Base-by-base conservation (phyloP, 2,113 vertebrate genomes). In the Enhydra lutris region DNA sequence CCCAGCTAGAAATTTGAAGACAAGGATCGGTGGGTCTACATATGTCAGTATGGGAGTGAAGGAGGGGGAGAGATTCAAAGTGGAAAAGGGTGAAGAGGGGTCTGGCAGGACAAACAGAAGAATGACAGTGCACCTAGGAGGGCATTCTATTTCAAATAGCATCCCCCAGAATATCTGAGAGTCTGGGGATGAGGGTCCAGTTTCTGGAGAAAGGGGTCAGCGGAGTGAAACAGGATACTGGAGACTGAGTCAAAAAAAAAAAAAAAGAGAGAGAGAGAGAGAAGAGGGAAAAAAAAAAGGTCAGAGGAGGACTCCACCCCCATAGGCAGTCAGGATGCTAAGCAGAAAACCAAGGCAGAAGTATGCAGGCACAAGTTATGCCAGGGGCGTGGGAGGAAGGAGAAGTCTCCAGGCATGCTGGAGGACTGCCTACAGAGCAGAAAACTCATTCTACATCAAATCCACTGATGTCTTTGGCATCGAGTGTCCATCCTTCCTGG, bases 341-440 rank as follows among this genome's bases (percentile, higher is more conserved):
- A 73, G 57, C 74, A 95, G 85, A 91, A 95, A 87, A 86, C 69
- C 47, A 78, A 74, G 29, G 15, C 73, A 96, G 57, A 87, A 45
- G 10, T 86, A 18, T 26, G 29, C 47, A 42, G 50, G 63, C 36
- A 82, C 57, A 74, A 78, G 80, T 65, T 91, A 71, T 74, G 50
- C 82, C 79, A 95, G 82, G 18, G 10, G 57, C 42, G 61, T 95
- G 61, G 74, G 81, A 89, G 67, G 67, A 45, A 85, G 74, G 47
- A 3, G 47, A 87, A 95, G 89, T 36, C 89, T 83, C n/a, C 82
- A 89, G 52, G 86, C 61, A 63, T 34, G 79, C 71, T 65, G 23
- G 65, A 91, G 78, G 67, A 26, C 81, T 65, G 21, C 73, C n/a
- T 74, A 6, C n/a, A 67, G 59, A 92, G 26, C 14, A 84, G 76